Evolutionary conservation across 1,140 invertebrate species (phyloP), one percentile per base, ranked within the genome.

Genomic region (Bombus sibiricus): DNA sequence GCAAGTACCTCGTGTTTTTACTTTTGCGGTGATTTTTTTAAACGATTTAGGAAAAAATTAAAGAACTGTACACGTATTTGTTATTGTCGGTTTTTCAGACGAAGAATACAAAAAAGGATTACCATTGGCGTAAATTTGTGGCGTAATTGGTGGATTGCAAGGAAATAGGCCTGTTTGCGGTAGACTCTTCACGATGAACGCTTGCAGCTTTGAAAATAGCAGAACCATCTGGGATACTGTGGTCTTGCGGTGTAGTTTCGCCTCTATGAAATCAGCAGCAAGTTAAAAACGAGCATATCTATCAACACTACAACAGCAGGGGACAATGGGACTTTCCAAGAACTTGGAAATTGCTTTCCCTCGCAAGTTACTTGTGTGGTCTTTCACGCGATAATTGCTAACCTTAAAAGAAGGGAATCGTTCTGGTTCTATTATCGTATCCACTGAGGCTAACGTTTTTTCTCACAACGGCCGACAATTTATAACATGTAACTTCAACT

Each of bases 101-200:
- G 8, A 37, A 15, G 43, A 43, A 59, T 13, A 34, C 10, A 3
- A 6, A 6, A 25, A 66, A 13, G 5, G 2, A 37, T 94, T 93
- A 95, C 95, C 93, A 84, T 93, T 94, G 75, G 94, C 93, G 73
- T 95, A 95, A 71, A 93, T 89, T 74, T 90, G 71, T 39, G 95
- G 94, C 5, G 93, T 93, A 77, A 95, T 91, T 25, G 94, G 95
- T 37, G 94, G 94, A 88, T 94, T 94, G 88, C 94, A 95, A 13
- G 95, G 95, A 84, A 95, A 95, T 32, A 95, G 87, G 32, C 93
- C 93, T 22, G 93, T 93, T 32, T 86, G 37, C 66, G 83, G 87
- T 69, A 95, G 88, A 83, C 85, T 88, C 87, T 93, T 95, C 59
- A 87, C 59, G 43, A 95, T 92, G 78, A 90, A 90, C 72, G 90